These are phyloP conservation scores for Acrossocheilus wenchowensis DNA, from an alignment of 2,797 vertebrate genomes.

Conservation along the genomic window DNA sequence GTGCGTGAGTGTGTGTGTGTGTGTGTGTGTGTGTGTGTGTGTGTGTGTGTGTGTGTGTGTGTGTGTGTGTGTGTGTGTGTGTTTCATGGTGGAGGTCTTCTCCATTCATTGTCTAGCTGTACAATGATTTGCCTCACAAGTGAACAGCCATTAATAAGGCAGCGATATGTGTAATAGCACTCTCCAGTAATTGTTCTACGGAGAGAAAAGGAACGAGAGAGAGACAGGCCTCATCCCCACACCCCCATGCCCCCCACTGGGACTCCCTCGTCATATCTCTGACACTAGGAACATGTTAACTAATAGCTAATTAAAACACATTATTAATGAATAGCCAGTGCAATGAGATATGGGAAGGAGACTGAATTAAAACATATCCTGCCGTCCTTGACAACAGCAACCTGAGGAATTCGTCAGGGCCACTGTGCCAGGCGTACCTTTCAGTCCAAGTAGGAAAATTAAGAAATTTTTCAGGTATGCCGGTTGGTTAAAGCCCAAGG, in stretches of 20 bases:
- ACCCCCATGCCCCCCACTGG: slow-evolving; percentile 55
- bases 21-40: slow-evolving; percentile 2
- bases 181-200: slow-evolving; percentile 74
- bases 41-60: slow-evolving; percentile 49
- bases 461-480: background rate
- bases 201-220: slow-evolving; percentile 51
- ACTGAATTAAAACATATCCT: slow-evolving; percentile 63
- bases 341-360: slow-evolving; percentile 73
- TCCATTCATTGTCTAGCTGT: slow-evolving; percentile 73
- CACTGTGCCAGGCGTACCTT: slow-evolving; percentile 24
- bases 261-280: slow-evolving; percentile 73
- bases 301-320: slow-evolving; percentile 85
- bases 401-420: slow-evolving; percentile 53
- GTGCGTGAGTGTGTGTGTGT: slow-evolving; percentile 53
- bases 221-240: slow-evolving; percentile 43
- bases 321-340: slow-evolving; percentile 78
- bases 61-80: slow-evolving; percentile 46
- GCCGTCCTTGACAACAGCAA: slow-evolving; percentile 57
- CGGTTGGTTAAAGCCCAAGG: slow-evolving; percentile 6
- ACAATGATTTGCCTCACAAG: slow-evolving; percentile 76
- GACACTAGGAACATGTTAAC: slow-evolving; percentile 79
- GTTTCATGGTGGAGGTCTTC: slow-evolving; percentile 68
- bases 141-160: slow-evolving; percentile 78
- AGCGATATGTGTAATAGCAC: slow-evolving; percentile 70
- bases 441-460: slow-evolving; percentile 27